Conservation (phyloP, 2,113 vertebrate species). For the Ranitomeya variabilis region DNA sequence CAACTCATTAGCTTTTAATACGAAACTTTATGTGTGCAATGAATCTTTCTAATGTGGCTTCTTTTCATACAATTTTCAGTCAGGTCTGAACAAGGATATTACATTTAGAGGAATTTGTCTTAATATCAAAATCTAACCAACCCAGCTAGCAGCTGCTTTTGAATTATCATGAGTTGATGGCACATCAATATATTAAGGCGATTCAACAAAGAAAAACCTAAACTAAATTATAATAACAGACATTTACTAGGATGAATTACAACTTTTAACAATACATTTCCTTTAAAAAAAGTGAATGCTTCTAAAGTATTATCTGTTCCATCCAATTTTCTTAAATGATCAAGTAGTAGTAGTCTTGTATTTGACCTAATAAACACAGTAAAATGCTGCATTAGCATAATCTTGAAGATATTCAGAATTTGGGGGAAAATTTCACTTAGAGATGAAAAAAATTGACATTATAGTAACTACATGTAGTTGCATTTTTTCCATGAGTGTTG, state of each 20-base stretch:
- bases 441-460: neutral
- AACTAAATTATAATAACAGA: neutral
- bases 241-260: neutral
- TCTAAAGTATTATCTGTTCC: neutral
- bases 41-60: slow-evolving; percentile 33
- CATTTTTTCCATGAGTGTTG: too few relatives aligned
- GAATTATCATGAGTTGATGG: neutral
- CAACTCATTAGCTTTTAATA: slow-evolving; percentile 42
- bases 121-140: slow-evolving; percentile 39
- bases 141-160: neutral
- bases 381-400: neutral
- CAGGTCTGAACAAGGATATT: neutral
- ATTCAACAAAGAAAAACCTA: neutral
- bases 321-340: neutral
- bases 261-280: neutral
- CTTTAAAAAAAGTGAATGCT: neutral
- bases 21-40: slow-evolving; percentile 31
- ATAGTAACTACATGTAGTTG: too few relatives aligned
- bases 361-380: neutral
- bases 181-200: neutral
- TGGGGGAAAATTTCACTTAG: neutral
- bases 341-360: neutral
- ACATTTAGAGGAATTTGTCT: slow-evolving; percentile 24
- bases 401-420: neutral
- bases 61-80: slow-evolving; percentile 34